A percentile compares a stretch with the other conserved stretches of the same genome.
These are phyloP conservation scores for Bombus fervidus DNA, from an alignment of 1,140 invertebrate species.

Conservation along the genomic window DNA sequence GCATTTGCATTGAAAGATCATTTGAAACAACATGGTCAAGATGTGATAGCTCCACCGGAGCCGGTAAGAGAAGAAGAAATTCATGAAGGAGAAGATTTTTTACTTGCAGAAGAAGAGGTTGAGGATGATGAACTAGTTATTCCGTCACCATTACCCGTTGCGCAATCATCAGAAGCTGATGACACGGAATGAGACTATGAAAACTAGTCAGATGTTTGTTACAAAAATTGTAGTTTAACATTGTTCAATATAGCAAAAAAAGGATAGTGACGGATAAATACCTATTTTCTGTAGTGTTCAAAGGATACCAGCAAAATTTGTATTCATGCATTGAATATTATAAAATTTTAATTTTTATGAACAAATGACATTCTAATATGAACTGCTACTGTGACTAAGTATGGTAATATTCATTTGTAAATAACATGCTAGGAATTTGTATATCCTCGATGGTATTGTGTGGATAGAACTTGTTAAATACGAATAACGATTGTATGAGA, in stretches of 20 bases:
- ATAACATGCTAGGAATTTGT: constrained; percentile 30
- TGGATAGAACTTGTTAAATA: constrained; percentile 37
- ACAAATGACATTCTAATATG: constrained; percentile 38
- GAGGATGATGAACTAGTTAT: constrained; percentile 73
- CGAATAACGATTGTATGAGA: constrained; percentile 30
- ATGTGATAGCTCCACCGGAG: constrained; percentile 73
- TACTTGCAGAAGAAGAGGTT: constrained; percentile 71
- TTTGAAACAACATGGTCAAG: constrained; percentile 84
- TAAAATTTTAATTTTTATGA: constrained; percentile 34
- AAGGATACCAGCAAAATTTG: neutral
- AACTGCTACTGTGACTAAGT: constrained; percentile 46
- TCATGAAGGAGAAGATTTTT: constrained; percentile 70
- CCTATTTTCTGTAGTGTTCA: constrained; percentile 26
- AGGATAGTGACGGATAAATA: neutral
- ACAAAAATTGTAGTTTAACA: constrained; percentile 42
- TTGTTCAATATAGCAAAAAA: constrained; percentile 18
- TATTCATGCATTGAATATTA: constrained; percentile 20
- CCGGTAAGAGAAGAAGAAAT: constrained; percentile 77
- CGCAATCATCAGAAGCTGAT: constrained; percentile 64
- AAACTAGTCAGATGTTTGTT: constrained; percentile 61
- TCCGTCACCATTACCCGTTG: constrained; percentile 66
- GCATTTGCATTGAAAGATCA: constrained; percentile 88
- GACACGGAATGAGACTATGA: constrained; percentile 68
- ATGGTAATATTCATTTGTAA: constrained; percentile 45
- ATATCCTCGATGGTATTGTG: constrained; percentile 16